Conservation (phyloP, 2,888 invertebrate genomes). For the Ornithoptera alexandrae region DNA sequence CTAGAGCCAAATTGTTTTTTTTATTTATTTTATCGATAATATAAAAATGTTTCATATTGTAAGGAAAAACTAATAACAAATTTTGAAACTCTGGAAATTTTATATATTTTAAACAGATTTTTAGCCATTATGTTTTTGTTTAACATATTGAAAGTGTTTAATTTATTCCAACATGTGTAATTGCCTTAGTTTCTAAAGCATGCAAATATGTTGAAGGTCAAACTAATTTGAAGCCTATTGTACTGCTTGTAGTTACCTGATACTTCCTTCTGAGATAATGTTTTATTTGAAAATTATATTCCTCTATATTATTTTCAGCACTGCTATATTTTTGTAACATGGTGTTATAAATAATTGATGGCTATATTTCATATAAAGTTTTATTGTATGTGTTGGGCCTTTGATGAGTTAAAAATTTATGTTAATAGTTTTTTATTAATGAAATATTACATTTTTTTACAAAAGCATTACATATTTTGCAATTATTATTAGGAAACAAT, state of each 20-base stretch:
- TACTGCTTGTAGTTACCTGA: not conserved
- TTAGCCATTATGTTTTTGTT: not conserved
- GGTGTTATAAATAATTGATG: no score
- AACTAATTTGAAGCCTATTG: not conserved
- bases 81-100: not conserved
- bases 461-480: no score
- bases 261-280: constrained; percentile 4
- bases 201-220: constrained; percentile 2
- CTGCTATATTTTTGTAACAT: no score
- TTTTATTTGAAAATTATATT: not conserved
- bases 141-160: not conserved
- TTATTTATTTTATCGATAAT: not conserved
- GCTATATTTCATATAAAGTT: no score
- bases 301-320: no score
- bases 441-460: no score
- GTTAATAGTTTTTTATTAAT: no score
- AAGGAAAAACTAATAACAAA: not conserved
- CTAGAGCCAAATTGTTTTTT: not conserved
- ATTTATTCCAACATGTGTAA: not conserved
- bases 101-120: not conserved
- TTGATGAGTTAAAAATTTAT: no score
- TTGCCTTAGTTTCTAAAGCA: constrained; percentile 1
- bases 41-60: not conserved
- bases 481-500: no score
- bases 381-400: no score